These are phyloP conservation scores for Portevinia maculata DNA, from an alignment of 2,888 invertebrate genomes.

Conservation along the genomic window DNA sequence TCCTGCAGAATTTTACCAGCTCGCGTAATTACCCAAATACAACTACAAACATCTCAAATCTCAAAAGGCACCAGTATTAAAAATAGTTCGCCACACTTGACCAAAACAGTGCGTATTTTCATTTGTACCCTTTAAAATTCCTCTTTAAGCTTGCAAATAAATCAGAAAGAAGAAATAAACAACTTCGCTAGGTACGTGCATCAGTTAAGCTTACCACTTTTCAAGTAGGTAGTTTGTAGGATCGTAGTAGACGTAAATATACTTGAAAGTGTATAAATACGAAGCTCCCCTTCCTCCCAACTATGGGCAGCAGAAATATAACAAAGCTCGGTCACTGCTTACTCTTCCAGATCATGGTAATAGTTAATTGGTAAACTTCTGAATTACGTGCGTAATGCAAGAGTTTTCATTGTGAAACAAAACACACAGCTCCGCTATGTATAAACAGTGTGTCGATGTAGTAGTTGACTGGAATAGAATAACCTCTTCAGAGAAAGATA, in stretches of 20 bases:
- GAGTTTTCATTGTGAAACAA: conserved; percentile 41
- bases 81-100: too few species aligned
- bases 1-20: too few species aligned
- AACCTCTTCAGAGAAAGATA: conserved; percentile 42
- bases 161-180: background rate
- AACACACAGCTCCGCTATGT: background rate
- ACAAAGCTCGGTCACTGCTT: conserved; percentile 52
- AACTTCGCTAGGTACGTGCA: conserved; percentile 46
- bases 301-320: conserved; percentile 21
- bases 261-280: conserved; percentile 1
- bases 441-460: background rate
- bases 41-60: too few species aligned
- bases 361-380: conserved; percentile 73
- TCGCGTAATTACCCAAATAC: too few species aligned
- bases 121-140: too few species aligned
- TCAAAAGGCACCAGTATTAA: too few species aligned
- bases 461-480: background rate
- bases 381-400: conserved; percentile 67
- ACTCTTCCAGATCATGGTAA: conserved; percentile 64
- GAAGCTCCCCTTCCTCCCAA: background rate
- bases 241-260: too few species aligned
- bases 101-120: too few species aligned
- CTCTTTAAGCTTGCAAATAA: background rate
- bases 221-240: conserved; percentile 2
- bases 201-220: conserved; percentile 29